Percentiles rank a stretch among this genome's conserved stretches.
Evolutionary conservation across 2,888 invertebrate genomes (phyloP).

Genomic region (Pachliopta kotzebuea): DNA sequence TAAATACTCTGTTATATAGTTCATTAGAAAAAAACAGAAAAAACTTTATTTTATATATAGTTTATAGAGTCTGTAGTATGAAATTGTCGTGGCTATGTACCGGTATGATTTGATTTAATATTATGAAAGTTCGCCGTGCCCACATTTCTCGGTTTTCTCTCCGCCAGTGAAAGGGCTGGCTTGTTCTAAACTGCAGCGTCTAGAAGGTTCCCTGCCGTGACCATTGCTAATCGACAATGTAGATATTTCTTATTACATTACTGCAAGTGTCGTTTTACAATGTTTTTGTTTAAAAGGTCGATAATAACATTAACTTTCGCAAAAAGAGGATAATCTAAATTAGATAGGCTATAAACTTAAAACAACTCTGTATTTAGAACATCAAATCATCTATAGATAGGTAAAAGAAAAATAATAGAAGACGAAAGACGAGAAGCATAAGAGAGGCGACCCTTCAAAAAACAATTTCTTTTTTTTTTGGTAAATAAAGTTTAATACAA

Average conservation of each 20-base stretch:
- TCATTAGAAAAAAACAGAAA: no score
- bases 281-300: background rate
- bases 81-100: constrained; percentile 25
- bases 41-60: background rate
- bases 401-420: no score
- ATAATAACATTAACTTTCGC: background rate
- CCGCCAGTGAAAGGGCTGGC: constrained; percentile 54
- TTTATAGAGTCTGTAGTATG: background rate
- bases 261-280: background rate
- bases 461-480: no score
- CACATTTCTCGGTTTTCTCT: constrained; percentile 53
- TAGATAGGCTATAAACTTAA: background rate
- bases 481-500: no score
- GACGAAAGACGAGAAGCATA: no score
- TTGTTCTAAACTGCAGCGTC: constrained; percentile 30
- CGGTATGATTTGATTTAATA: constrained; percentile 34
- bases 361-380: background rate
- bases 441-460: no score
- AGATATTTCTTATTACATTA: constrained; percentile 16
- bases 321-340: background rate
- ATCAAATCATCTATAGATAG: no score
- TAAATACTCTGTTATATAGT: background rate
- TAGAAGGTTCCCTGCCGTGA: constrained; percentile 43
- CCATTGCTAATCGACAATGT: constrained; percentile 25
- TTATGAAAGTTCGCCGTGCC: constrained; percentile 37